Evolutionary conservation across 2,888 invertebrate species (phyloP), one percentile per base, ranked within the genome.

Genomic region (Listrodromus nycthemerus): DNA sequence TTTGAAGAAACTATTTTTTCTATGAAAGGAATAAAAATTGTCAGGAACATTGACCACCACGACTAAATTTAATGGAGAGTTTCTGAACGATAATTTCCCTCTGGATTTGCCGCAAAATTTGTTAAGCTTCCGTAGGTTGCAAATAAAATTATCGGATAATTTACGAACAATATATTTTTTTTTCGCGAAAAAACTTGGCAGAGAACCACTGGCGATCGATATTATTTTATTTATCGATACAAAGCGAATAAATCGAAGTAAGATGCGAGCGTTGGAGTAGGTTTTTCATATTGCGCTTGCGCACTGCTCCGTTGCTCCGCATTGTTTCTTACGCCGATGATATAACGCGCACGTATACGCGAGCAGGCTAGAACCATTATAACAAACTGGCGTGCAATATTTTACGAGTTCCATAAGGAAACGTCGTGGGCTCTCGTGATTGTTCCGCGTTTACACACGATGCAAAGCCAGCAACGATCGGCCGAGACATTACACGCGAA

Each of bases 381-480:
- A 84, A 81, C 74, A 78, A 90, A 88, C 89, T 89, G 87, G 87
- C 88, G 87, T 85, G 88, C 85, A 82, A 87, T 90, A 88, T 90
- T 91, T 91, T 90, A 91, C 87, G 90, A 88, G 88, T 88, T 87
- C 90, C 90, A 91, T 91, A 91, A 91, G 91, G 91, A 91, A 91
- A 91, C 83, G 89, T 89, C 90, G 87, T 78, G 84, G 66, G 82
- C 63, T 83, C 87, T 84, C 83, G 78, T 85, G 83, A 91, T 91
- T 91, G 89, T 89, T 90, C 84, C 86, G 86, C 88, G 86, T 86
- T 86, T 70, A 24, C 77, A 24, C 19, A 41, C 70, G 77, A 70
- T 48, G 79, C 74, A 66, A 79, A 41, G 21, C 63, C 55, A 48
- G n/a, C 65, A 78, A 75, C 74, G 55, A 70, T 74, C 67, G 41